Percentiles rank a stretch among this genome's conserved stretches.
phyloP scores from a whole-genome alignment of 1,140 invertebrate genomes.

The Aphidius ervi region DNA sequence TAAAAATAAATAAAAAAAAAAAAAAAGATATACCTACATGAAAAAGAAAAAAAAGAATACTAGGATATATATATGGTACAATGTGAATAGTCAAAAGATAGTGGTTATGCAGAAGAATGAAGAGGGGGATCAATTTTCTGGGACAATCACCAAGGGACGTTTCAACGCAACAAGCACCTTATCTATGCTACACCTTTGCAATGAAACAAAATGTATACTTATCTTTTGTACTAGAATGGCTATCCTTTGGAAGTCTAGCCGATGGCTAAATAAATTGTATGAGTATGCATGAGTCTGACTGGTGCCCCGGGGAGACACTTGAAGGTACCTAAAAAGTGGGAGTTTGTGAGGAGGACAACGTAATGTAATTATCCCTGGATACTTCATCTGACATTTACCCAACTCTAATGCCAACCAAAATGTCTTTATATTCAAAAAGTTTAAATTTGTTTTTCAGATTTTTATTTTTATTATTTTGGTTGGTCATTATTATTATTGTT shows the following conservation, averaged over 20 bases:
- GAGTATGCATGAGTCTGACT: slow-evolving; percentile 6
- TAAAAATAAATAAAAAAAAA: slow-evolving; percentile 6
- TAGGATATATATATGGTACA: neutral
- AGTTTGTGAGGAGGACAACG: neutral
- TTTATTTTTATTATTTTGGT: too few relatives aligned
- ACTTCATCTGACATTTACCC: slow-evolving; percentile 17
- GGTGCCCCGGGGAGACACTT: slow-evolving; percentile 4
- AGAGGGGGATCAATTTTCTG: slow-evolving; percentile 29
- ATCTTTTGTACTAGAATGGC: too few relatives aligned
- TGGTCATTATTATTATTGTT: too few relatives aligned
- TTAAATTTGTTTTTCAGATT: too few relatives aligned
- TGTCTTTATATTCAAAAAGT: neutral
- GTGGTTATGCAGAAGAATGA: slow-evolving; percentile 32
- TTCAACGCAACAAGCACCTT: slow-evolving; percentile 51
- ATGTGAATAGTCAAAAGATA: slow-evolving; percentile 26
- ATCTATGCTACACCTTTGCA: slow-evolving; percentile 46
- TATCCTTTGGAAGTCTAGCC: neutral
- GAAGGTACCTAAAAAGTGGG: neutral
- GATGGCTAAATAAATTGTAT: slow-evolving; percentile 26
- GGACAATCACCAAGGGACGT: slow-evolving; percentile 45
- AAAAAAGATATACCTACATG: slow-evolving; percentile 7
- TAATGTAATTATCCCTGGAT: slow-evolving; percentile 24
- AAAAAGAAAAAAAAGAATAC: too few relatives aligned
- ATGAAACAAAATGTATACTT: slow-evolving; percentile 28
- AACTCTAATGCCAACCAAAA: neutral